Conservation (phyloP, 1,140 invertebrate species). For the Mamestra configurata region DNA sequence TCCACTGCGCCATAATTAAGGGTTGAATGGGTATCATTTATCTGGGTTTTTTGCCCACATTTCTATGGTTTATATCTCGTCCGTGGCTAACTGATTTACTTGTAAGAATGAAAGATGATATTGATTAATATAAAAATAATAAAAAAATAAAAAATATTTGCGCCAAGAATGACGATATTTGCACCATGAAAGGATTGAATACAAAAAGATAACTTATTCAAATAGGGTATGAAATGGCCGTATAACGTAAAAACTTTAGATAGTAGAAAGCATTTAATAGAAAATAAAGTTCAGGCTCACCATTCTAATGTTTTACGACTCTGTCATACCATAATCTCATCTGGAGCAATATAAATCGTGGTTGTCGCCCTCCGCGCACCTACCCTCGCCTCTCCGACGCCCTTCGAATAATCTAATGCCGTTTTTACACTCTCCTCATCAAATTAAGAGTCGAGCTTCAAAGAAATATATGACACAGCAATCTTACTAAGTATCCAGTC, state of each 20-base stretch:
- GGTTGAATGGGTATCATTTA: neutral
- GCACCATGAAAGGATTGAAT: neutral
- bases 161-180: neutral
- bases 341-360: conserved; percentile 67
- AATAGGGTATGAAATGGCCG: neutral
- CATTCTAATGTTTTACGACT: conserved; percentile 64
- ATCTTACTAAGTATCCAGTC: conserved; percentile 62
- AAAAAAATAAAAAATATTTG: too few species aligned
- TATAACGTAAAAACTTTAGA: neutral
- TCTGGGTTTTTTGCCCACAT: neutral
- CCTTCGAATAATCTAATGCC: conserved; percentile 63
- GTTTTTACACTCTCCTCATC: conserved; percentile 76
- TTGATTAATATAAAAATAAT: too few species aligned
- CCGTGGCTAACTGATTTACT: neutral
- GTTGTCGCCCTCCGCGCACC: conserved; percentile 48
- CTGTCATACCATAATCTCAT: conserved; percentile 66
- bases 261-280: conserved; percentile 34
- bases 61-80: neutral
- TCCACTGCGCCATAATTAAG: conserved; percentile 9
- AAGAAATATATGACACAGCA: conserved; percentile 65
- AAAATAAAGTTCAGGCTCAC: conserved; percentile 43
- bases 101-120: too few species aligned
- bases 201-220: neutral
- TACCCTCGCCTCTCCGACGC: conserved; percentile 44
- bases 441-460: conserved; percentile 70